Evolutionary conservation across 2,797 vertebrate species (phyloP), one percentile per base, ranked within the genome.

Genomic region (Lagodon rhomboides): DNA sequence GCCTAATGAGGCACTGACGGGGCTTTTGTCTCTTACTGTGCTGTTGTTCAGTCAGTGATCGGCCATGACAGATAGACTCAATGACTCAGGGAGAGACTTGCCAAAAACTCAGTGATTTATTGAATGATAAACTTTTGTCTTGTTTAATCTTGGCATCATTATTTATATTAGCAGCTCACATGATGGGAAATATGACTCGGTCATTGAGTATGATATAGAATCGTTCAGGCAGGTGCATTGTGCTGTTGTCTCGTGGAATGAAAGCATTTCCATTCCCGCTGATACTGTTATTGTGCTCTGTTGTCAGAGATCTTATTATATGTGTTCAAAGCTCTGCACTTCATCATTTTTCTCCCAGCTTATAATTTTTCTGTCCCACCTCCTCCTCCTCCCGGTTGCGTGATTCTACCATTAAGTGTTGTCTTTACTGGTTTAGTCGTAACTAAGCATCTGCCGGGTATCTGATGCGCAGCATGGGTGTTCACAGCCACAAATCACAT

Each of bases 251-350:
- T 84, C 73, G 53, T 80, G 72, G 76, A 58, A 84, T 73, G 84
- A 80, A 79, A 84, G 61, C 84, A 46, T 83, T 84, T 85, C 83
- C 76, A 65, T 87, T 83, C 90, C 90, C 17, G 78, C 91, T 91
- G 92, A 91, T 87, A 87, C n/a, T 75, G 72, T 89, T 82, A 84
- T 89, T 90, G 86, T 88, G 79, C 77, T 89, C 88, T 81, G 83
- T 89, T 93, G 88, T 91, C 83, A 88, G 76, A 84, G 80, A 92
- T 91, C 90, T 93, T 93, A 93, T 93, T 92, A 91, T 91, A 83
- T 79, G 59, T 87, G 90, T 92, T 84, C 75, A 89, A 91, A 91
- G 89, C 77, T 82, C 76, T 80, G 66, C 73, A 81, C 77, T 90
- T 89, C 67, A 80, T 83, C 79, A 83, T 88, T 89, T 87, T 75